phyloP scores from a whole-genome alignment of 2,888 invertebrate genomes.

The Orchesellides sinensis region DNA sequence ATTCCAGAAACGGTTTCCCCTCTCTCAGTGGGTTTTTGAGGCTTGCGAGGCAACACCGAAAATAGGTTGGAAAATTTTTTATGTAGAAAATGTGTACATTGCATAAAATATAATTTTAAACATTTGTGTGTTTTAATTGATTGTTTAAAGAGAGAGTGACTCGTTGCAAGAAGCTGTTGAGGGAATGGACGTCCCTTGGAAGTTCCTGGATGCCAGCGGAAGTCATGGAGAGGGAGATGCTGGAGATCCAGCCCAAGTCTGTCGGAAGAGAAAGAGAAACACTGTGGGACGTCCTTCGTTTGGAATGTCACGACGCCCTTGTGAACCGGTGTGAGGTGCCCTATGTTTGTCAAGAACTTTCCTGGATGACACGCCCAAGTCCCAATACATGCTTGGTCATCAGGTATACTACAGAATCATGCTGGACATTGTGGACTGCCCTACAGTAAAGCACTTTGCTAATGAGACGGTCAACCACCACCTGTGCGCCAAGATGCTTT shows the following conservation, averaged over 20 bases:
- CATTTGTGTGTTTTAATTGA: too few species aligned
- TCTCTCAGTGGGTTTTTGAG: not conserved
- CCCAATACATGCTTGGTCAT: not conserved
- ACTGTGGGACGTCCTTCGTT: not conserved
- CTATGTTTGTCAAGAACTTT: not conserved
- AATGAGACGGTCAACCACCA: not conserved
- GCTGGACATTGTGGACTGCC: not conserved
- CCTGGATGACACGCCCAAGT: not conserved
- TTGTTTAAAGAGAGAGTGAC: too few species aligned
- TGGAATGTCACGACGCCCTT: not conserved
- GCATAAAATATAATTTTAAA: too few species aligned
- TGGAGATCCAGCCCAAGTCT: not conserved
- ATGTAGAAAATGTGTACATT: too few species aligned
- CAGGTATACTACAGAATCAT: not conserved
- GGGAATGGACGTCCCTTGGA: too few species aligned
- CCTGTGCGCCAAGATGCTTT: conserved; percentile 48
- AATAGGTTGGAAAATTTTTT: too few species aligned
- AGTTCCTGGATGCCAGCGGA: not conserved
- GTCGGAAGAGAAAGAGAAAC: not conserved
- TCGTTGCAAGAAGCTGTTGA: too few species aligned
- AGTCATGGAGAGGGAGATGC: not conserved
- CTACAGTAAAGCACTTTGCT: not conserved
- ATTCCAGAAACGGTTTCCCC: not conserved
- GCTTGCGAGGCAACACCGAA: too few species aligned
- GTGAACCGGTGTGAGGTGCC: not conserved